Evolutionary conservation across 2,113 vertebrate species (phyloP).

Genomic region (Hemichromis elongatus): DNA sequence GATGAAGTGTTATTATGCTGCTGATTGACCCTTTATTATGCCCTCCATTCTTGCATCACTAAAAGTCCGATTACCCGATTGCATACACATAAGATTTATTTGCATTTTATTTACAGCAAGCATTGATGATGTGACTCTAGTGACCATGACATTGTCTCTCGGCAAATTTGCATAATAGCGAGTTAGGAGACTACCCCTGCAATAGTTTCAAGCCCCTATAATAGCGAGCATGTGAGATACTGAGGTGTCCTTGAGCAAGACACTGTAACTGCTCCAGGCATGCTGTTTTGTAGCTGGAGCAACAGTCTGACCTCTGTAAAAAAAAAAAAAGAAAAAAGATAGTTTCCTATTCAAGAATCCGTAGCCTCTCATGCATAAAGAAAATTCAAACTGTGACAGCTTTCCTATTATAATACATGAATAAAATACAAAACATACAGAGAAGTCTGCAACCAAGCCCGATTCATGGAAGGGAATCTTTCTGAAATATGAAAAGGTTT

Average conservation of each 20-base stretch:
- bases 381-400: neutral
- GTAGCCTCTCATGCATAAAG: neutral
- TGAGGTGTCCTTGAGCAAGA: constrained; percentile 1
- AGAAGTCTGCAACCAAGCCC: neutral
- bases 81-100: constrained; percentile 4
- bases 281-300: neutral
- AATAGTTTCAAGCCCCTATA: neutral
- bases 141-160: constrained; percentile 4
- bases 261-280: neutral
- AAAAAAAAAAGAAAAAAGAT: neutral
- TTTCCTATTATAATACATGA: constrained; percentile 1
- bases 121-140: neutral
- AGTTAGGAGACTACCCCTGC: neutral
- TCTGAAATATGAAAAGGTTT: neutral
- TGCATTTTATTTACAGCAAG: constrained; percentile 23
- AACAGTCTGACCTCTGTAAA: neutral
- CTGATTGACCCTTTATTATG: neutral
- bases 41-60: neutral
- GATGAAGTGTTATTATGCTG: neutral
- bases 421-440: neutral
- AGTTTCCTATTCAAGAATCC: neutral
- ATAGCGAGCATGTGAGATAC: neutral
- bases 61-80: neutral
- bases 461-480: neutral
- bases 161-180: neutral